Evolutionary conservation across 2,888 invertebrate genomes (phyloP).

Genomic region (Lasioglossum zephyrum): DNA sequence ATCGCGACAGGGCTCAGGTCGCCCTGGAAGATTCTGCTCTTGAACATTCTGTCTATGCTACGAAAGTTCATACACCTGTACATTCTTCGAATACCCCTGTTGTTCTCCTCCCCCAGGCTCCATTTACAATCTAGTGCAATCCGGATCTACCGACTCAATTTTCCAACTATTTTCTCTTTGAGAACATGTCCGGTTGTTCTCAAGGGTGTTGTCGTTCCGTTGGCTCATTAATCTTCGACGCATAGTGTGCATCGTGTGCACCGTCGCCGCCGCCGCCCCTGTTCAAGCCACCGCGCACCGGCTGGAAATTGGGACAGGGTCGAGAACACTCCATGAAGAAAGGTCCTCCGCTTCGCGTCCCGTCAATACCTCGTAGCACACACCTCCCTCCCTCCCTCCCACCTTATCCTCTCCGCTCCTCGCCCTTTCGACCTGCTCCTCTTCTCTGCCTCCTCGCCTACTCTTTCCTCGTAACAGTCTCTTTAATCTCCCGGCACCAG

Average conservation of each 20-base stretch:
- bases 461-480: conserved; percentile 41
- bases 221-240: conserved; percentile 36
- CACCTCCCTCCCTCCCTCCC: not conserved
- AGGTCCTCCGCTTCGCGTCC: conserved; percentile 28
- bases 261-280: conserved; percentile 14
- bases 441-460: not conserved
- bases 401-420: not conserved
- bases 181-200: not conserved
- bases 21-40: conserved; percentile 80
- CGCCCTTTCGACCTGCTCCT: not conserved
- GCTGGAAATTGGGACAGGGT: conserved; percentile 56
- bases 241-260: conserved; percentile 7
- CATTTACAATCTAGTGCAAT: not conserved
- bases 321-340: conserved; percentile 52
- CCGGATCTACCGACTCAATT: not conserved
- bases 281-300: conserved; percentile 19
- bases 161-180: not conserved
- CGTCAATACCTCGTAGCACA: conserved; percentile 32
- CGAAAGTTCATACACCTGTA: conserved; percentile 73
- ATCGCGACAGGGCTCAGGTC: conserved; percentile 78
- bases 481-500: conserved; percentile 18
- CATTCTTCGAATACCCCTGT: conserved; percentile 61
- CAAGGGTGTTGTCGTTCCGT: not conserved
- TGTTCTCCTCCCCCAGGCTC: not conserved
- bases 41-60: conserved; percentile 78